These are phyloP conservation scores for Vanessa cardui DNA, from an alignment of 2,888 invertebrate genomes.

Conservation along the genomic window DNA sequence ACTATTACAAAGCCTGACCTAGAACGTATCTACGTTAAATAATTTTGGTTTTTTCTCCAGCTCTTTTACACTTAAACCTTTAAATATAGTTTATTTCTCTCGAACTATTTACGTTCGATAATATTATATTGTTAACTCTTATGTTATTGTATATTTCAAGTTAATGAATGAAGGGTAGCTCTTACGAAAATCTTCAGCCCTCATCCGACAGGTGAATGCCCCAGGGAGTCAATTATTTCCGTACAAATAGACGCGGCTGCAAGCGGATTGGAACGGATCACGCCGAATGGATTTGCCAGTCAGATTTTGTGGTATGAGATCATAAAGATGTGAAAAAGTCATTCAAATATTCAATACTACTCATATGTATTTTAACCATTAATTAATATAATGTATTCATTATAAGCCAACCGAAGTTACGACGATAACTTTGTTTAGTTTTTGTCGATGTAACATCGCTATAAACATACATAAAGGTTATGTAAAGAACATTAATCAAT, in stretches of 20 bases:
- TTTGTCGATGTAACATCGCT: too few species aligned
- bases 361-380: neutral
- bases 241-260: constrained; percentile 32
- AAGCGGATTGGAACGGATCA: constrained; percentile 38
- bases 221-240: constrained; percentile 51
- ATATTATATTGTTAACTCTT: neutral
- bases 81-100: too few species aligned
- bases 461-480: too few species aligned
- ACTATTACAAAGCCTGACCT: too few species aligned
- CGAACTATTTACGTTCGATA: neutral
- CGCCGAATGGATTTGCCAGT: constrained; percentile 35
- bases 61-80: too few species aligned
- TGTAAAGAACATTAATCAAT: too few species aligned
- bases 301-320: constrained; percentile 7
- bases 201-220: constrained; percentile 48
- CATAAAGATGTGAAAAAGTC: neutral
- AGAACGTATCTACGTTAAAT: too few species aligned
- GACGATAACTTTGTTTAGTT: too few species aligned
- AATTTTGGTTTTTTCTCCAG: too few species aligned
- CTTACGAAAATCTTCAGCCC: constrained; percentile 21
- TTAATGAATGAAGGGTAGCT: constrained; percentile 20
- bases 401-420: too few species aligned
- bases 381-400: too few species aligned
- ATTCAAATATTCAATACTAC: neutral
- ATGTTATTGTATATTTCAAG: constrained; percentile 17